Conservation (phyloP, 2,888 invertebrate species). For the Eurois occulta region DNA sequence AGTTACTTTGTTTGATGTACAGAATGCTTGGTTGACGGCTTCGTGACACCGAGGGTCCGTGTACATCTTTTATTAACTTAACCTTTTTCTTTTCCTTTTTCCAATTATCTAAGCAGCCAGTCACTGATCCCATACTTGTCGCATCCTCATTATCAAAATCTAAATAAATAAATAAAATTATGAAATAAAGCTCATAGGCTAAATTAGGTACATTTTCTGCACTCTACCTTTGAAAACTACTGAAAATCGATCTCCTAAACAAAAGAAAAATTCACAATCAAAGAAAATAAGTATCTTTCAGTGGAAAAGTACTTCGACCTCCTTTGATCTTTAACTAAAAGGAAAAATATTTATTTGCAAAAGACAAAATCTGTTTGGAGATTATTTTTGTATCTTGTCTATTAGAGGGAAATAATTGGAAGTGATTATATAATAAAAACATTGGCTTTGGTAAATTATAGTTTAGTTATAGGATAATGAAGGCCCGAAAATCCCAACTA, state of each 20-base stretch:
- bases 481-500: background rate
- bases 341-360: conserved; percentile 26
- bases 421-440: background rate
- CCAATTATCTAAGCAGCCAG: too few relatives aligned
- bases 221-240: conserved; percentile 6
- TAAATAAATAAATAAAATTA: too few relatives aligned
- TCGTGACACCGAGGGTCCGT: background rate
- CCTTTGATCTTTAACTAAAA: conserved; percentile 37
- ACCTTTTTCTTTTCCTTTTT: too few relatives aligned
- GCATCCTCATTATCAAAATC: too few relatives aligned
- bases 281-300: conserved; percentile 7
- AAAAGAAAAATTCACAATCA: background rate
- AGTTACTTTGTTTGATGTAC: background rate
- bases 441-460: conserved; percentile 17
- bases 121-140: too few relatives aligned
- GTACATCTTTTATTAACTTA: too few relatives aligned
- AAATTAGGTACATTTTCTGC: background rate
- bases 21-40: background rate
- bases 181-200: background rate
- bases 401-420: conserved; percentile 8
- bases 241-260: conserved; percentile 1
- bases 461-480: too few relatives aligned
- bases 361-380: conserved; percentile 9
- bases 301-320: background rate
- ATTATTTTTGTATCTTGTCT: conserved; percentile 16